Base-by-base conservation (phyloP, 2,113 vertebrate genomes). In the Megalops atlanticus region DNA sequence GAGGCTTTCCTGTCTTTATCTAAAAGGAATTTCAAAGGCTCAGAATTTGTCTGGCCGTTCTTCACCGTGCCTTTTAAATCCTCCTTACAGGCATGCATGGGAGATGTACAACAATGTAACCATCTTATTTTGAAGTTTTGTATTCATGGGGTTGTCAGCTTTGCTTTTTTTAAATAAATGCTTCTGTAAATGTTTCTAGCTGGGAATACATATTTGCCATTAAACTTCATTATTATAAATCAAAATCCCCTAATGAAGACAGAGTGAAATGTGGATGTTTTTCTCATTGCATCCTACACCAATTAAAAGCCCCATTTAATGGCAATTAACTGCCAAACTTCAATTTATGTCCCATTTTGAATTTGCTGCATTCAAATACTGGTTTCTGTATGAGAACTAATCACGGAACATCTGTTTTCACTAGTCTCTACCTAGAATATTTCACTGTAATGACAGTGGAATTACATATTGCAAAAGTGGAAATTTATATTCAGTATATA, bases 291-390 rank as follows among this genome's bases (percentile, higher is more conserved):
- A 40, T 87, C 91, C 81, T 71, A 89, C 86, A 87, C 84, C 90
- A 92, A 91, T 93, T 93, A 92, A 90, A 86, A 85, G 89, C 85
- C 84, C 90, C 87, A 92, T 91, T 92, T 93, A 90, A 91, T 90
- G 89, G 85, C 88, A 93, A 92, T 93, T 92, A 93, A 86, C 88
- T 83, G 87, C 87, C 90, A 86, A 91, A 91, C 91, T 87, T 91
- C 89, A 89, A 90, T 93, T 92, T 93, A 86, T 88, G 80, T 89
- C 82, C 86, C 89, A 81, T 89, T 91, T 91, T 88, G 75, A 83
- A 82, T 87, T 84, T 89, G 78, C 85, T 77, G 82, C 80, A 81
- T 80, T 70, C 69, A 81, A 79, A 85, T 85, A 80, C 76, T 49
- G 79, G 64, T 89, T 83, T 82, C 81, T 82, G 83, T 43, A 15